These are phyloP conservation scores for Oceanites oceanicus DNA, from an alignment of 2,113 vertebrate species.

Conservation along the genomic window DNA sequence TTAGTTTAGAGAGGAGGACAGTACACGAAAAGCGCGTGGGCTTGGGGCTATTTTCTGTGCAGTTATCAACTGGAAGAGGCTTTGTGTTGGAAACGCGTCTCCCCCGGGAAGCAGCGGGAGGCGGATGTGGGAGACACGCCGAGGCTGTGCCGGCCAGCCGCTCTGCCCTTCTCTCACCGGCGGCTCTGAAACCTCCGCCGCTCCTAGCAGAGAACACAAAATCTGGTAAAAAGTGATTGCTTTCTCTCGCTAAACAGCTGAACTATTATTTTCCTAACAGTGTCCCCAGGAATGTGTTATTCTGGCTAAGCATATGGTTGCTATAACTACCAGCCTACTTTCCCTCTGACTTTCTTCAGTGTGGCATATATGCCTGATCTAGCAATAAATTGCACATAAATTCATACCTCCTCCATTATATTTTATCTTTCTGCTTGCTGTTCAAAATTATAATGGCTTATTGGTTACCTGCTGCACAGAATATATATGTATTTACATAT, in stretches of 20 bases:
- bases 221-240: background rate
- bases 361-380: background rate
- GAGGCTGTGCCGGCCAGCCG: too few species aligned
- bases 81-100: background rate
- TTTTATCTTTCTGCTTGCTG: background rate
- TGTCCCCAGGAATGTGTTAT: background rate
- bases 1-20: background rate
- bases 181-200: background rate
- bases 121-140: background rate
- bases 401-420: background rate
- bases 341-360: background rate
- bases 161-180: fast-evolving
- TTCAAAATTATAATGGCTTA: background rate
- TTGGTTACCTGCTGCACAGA: background rate
- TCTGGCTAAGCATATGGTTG: background rate
- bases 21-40: fast-evolving
- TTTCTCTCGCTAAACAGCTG: fast-evolving
- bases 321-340: background rate
- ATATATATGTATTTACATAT: background rate
- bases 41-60: background rate
- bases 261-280: background rate
- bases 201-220: background rate
- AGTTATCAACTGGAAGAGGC: background rate
- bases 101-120: too few species aligned
- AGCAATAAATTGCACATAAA: background rate